These are phyloP conservation scores for Yponomeuta malinellus DNA, from an alignment of 2,888 invertebrate genomes.

Conservation along the genomic window DNA sequence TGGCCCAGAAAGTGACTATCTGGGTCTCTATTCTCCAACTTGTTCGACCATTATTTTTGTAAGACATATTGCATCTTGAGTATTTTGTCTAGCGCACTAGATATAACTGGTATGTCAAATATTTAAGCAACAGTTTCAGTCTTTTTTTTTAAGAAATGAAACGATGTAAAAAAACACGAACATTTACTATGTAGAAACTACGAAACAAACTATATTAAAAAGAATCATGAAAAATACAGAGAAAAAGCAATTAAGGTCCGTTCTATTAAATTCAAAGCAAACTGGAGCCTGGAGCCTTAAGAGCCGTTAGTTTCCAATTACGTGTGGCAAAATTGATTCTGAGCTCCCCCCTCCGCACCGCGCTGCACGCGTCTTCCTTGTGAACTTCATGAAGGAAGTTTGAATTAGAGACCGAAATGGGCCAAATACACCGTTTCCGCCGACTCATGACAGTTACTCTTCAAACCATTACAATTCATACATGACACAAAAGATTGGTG, in stretches of 20 bases:
- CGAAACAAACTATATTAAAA: not conserved
- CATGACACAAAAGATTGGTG: too few species aligned
- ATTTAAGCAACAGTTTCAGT: too few species aligned
- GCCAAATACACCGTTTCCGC: not conserved
- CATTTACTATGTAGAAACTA: not conserved
- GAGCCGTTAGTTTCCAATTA: conserved; percentile 1
- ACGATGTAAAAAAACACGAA: not conserved
- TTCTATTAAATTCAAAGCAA: conserved; percentile 4
- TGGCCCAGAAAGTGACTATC: too few species aligned
- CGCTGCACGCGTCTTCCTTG: not conserved
- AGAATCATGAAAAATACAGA: not conserved
- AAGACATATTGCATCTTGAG: too few species aligned
- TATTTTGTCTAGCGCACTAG: too few species aligned
- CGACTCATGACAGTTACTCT: not conserved
- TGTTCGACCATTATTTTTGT: too few species aligned
- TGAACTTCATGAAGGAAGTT: not conserved
- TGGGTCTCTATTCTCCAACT: too few species aligned
- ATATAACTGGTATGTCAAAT: too few species aligned
- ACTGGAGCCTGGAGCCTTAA: not conserved
- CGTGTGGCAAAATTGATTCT: conserved; percentile 1
- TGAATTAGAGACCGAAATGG: conserved; percentile 4
- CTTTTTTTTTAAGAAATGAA: too few species aligned
- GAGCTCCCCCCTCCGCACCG: not conserved
- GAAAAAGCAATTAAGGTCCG: not conserved
- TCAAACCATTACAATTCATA: too few species aligned